Evolutionary conservation across 1,140 invertebrate genomes (phyloP).

Genomic region (Drosophila truncata): DNA sequence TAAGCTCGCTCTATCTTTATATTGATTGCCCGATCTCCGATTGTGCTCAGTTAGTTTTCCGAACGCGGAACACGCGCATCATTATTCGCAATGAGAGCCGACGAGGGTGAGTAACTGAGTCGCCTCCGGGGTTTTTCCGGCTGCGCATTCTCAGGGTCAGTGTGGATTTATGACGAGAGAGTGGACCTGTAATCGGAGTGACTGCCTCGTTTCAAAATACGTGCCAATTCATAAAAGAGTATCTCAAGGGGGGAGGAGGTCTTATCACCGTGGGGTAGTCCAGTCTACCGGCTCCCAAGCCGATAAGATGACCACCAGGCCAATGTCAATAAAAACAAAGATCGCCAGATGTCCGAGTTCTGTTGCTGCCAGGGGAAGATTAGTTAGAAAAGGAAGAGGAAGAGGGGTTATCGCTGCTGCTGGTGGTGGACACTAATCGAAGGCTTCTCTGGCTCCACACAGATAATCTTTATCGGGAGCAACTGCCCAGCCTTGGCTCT

Average conservation of each 20-base stretch:
- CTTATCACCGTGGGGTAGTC: slow-evolving; percentile 41
- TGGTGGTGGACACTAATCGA: not conserved
- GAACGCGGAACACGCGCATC: slow-evolving; percentile 19
- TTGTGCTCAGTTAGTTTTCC: not conserved
- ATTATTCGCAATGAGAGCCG: slow-evolving; percentile 47
- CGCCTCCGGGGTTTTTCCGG: slow-evolving; percentile 28
- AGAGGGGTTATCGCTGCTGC: slow-evolving; percentile 24
- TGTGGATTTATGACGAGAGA: slow-evolving; percentile 19
- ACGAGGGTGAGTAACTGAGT: slow-evolving; percentile 50
- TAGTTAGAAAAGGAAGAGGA: not conserved
- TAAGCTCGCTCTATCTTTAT: slow-evolving; percentile 1
- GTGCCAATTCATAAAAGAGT: slow-evolving; percentile 56
- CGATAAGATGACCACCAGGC: slow-evolving; percentile 31
- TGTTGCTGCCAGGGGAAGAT: slow-evolving; percentile 43
- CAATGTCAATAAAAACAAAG: slow-evolving; percentile 19
- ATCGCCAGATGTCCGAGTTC: slow-evolving; percentile 15
- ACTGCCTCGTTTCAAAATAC: slow-evolving; percentile 29
- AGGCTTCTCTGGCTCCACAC: not conserved
- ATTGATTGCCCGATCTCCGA: not conserved
- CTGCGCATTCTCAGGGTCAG: slow-evolving; percentile 9
- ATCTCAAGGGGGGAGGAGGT: slow-evolving; percentile 13
- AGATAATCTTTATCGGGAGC: slow-evolving; percentile 76
- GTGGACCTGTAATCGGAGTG: slow-evolving; percentile 12
- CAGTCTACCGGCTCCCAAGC: not conserved
- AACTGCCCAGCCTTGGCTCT: slow-evolving; percentile 60